These are phyloP conservation scores for Leptosomus discolor DNA, from an alignment of 2,113 vertebrate species.

Conservation along the genomic window DNA sequence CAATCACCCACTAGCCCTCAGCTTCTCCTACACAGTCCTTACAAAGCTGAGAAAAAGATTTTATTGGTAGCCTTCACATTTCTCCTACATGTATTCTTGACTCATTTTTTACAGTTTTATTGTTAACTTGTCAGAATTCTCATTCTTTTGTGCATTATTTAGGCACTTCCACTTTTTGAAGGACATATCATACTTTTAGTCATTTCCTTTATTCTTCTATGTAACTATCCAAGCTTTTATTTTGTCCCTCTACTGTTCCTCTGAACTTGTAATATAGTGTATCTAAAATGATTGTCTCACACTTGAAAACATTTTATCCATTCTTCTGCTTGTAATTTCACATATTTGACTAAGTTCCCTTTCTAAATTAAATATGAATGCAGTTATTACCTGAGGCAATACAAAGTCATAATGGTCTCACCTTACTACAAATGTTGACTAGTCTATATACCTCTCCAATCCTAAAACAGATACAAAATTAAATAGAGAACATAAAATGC, in stretches of 20 bases:
- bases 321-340: background rate
- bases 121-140: background rate
- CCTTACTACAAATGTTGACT: background rate
- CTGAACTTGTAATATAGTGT: background rate
- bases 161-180: background rate
- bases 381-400: background rate
- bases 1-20: background rate
- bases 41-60: background rate
- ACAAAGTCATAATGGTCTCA: background rate
- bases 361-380: background rate
- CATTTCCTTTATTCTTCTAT: background rate
- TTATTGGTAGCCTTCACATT: background rate
- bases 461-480: background rate
- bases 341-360: background rate
- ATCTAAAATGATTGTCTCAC: background rate
- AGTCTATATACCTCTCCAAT: background rate
- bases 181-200: background rate
- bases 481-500: background rate
- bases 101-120: background rate
- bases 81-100: background rate
- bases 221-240: background rate
- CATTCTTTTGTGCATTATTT: background rate
- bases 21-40: background rate
- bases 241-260: background rate
- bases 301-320: background rate